Base-by-base conservation (phyloP, 2,113 vertebrate species). In the Etia nguti region DNA sequence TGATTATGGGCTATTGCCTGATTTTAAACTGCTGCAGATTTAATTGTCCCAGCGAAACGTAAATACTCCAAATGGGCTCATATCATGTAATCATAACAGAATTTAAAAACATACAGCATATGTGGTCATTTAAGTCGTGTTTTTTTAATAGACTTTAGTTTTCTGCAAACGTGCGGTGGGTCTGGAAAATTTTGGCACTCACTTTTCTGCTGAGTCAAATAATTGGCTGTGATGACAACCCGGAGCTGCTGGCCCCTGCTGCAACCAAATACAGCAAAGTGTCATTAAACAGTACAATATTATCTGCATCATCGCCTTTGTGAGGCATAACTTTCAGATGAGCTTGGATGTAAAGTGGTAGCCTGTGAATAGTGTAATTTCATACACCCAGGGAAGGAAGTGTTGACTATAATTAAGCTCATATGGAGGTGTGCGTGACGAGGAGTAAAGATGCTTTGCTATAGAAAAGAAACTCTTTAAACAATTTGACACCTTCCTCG, bases 21-120 rank as follows among this genome's bases (percentile, higher is more conserved):
- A 88, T 90, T 88, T 92, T 73, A 81, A 86, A 92, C 80, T 79
- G 89, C 79, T 91, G 81, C 89, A 88, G 85, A 83, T 93, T 86
- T 89, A 93, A 92, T 91, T 83, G 90, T 84, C 82, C 86, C 52
- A 56, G 13, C 82, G 43, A 86, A 92, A 91, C 80, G 38, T 83
- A 65, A 52, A 87, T 81, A 87, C 83, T 89, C 83, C 55, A 87
- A 89, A 88, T 91, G 57, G 80, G 6, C 83, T 82, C 46, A 43
- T 70, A 59, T 85, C 79, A 83, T 86, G 46, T 81, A 59, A 81
- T 88, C 81, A 86, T 83, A 81, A 86, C 3, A 6, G 56, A 83
- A 41, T 90, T n/a, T 24, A 83, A 50, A 80, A 80, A 81, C 82
- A 26, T 22, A 79, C 38, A 89, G 59, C 90, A 93, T 82, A 84